Base-by-base conservation (phyloP, 2,113 vertebrate species). In the Hippoglossus stenolepis region DNA sequence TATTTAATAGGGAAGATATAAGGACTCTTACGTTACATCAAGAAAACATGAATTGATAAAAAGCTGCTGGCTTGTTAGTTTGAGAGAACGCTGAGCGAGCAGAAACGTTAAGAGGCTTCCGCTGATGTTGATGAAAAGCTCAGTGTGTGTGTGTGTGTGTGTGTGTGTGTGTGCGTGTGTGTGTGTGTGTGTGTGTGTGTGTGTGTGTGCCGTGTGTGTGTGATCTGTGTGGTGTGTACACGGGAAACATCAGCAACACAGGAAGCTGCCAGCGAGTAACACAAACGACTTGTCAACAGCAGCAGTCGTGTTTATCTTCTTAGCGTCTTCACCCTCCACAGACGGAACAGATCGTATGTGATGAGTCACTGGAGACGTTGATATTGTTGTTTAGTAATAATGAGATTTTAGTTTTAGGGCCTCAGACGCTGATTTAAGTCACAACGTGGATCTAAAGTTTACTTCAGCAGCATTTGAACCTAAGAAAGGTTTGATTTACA, bases 11-110 rank as follows among this genome's bases (percentile, higher is more conserved):
- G 65, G 47, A 1, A 15, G 38, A 64, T 60, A 57, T 24, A 75
- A 60, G 43, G 79, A 76, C 26, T 4, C 4, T 65, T 64, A 56
- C 1, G 15, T 80, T 75, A 31, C 23, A 78, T 76, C 56, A 71
- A 82, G 71, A 75, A 83, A 75, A 82, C 78, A 79, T 26, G 63
- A 61, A 58, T 2, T 71, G 70, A 89, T 80, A 65, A 85, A 43
- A 89, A 83, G 75, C 81, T 86, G 84, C 86, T 84, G 73, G 65
- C 71, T 23, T 21, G 73, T 75, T 82, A 54, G 59, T 83, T 67
- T 67, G 62, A 13, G 38, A 60, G 53, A 67, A 4, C 1, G 73
- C 83, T 91, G 87, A 92, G 62, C 15, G 3, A 26, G 87, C 85
- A 77, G 68, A 62, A 87, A 73, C 15, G 20, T 53, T 20, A 14